Percentiles rank a stretch among this genome's conserved stretches.
phyloP scores from a whole-genome alignment of 2,797 vertebrate species.

The Pteropus rufus region DNA sequence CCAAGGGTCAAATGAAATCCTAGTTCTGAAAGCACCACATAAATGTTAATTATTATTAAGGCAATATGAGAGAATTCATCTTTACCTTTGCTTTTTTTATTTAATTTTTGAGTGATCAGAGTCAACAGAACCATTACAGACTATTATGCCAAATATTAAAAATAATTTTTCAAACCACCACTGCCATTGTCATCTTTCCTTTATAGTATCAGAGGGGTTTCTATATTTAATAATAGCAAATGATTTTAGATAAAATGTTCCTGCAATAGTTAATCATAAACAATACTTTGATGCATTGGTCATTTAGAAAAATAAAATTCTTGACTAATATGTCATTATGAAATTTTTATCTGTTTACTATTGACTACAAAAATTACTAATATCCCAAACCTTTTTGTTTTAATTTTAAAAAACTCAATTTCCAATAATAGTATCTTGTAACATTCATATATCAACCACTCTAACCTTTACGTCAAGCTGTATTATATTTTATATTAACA shows the following conservation, averaged over 20 bases:
- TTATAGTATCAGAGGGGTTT: slow-evolving; percentile 61
- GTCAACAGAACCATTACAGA: neutral
- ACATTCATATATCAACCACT: slow-evolving; percentile 31
- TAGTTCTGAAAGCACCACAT: neutral
- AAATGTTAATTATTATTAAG: neutral
- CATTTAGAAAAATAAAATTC: slow-evolving; percentile 57
- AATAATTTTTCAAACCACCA: slow-evolving; percentile 55
- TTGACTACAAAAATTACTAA: slow-evolving; percentile 71
- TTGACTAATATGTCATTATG: slow-evolving; percentile 49
- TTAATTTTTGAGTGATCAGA: slow-evolving; percentile 40
- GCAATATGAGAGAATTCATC: neutral
- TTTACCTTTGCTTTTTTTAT: slow-evolving; percentile 40
- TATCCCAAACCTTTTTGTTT: slow-evolving; percentile 55
- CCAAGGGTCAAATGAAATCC: neutral
- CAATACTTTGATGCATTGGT: slow-evolving; percentile 55
- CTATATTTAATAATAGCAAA: slow-evolving; percentile 75
- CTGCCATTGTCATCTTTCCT: slow-evolving; percentile 17
- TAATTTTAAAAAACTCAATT: slow-evolving; percentile 66
- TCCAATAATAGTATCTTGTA: slow-evolving; percentile 56
- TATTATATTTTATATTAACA: slow-evolving; percentile 42
- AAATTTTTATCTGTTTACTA: slow-evolving; percentile 71
- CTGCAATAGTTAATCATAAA: slow-evolving; percentile 65
- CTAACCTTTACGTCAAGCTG: slow-evolving; percentile 64
- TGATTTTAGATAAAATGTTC: slow-evolving; percentile 73
- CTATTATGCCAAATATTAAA: slow-evolving; percentile 69